These are phyloP conservation scores for Anas bahamensis DNA, from an alignment of 2,797 vertebrate species.

Conservation along the genomic window DNA sequence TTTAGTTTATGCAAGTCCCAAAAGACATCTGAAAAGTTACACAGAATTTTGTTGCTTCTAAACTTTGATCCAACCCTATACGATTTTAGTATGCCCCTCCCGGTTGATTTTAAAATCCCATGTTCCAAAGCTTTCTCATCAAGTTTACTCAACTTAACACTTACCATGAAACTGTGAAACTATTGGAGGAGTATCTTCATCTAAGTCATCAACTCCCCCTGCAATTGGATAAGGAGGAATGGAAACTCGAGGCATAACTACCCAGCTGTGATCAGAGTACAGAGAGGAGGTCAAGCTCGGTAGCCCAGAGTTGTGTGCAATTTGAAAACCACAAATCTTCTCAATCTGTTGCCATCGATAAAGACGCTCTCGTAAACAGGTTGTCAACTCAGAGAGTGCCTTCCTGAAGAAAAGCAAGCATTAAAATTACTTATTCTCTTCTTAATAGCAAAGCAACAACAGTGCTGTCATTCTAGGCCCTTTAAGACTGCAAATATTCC, in stretches of 20 bases:
- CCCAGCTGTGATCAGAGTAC: slow-evolving; percentile 98
- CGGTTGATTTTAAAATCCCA: neutral
- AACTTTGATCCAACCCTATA: neutral
- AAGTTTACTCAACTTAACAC: slow-evolving; percentile 32
- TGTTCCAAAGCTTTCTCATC: neutral
- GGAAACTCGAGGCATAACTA: slow-evolving; percentile 96
- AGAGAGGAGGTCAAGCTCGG: slow-evolving; percentile 94
- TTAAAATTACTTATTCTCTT: neutral
- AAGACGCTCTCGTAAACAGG: slow-evolving; percentile 94
- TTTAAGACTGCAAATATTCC: neutral
- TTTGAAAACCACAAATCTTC: slow-evolving; percentile 95
- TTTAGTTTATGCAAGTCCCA: neutral
- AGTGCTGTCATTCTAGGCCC: neutral
- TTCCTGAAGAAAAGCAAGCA: slow-evolving; percentile 81
- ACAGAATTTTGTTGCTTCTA: neutral
- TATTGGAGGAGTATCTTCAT: slow-evolving; percentile 97
- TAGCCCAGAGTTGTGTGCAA: slow-evolving; percentile 95
- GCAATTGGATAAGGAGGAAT: slow-evolving; percentile 97
- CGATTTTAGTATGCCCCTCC: neutral
- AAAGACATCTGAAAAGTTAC: neutral
- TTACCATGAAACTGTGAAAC: slow-evolving; percentile 93
- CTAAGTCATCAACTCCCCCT: slow-evolving; percentile 97
- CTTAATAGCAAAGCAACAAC: neutral
- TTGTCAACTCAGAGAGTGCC: slow-evolving; percentile 94
- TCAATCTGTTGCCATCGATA: slow-evolving; percentile 99